These are phyloP conservation scores for mouse (Mus musculus) DNA, from an alignment of 2,113 vertebrate genomes.

Conservation along the genomic window DNA sequence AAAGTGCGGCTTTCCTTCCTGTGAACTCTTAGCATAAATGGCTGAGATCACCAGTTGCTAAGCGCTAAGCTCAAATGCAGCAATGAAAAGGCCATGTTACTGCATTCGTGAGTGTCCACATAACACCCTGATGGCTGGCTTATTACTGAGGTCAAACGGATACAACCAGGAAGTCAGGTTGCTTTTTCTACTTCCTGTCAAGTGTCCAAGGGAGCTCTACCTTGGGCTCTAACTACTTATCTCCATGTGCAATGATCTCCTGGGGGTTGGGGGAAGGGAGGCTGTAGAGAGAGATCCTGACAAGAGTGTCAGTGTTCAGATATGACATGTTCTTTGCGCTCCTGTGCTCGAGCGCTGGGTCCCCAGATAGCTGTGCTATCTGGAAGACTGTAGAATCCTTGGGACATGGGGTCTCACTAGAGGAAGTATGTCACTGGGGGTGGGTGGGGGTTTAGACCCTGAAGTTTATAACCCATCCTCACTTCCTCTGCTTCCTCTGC, in stretches of 20 bases:
- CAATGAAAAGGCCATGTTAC: background rate
- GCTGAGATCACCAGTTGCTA: background rate
- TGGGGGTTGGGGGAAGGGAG: background rate
- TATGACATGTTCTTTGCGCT: background rate
- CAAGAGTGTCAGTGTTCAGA: no score
- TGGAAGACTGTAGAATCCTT: background rate
- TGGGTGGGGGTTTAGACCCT: no score
- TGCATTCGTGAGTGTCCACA: background rate
- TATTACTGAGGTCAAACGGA: background rate
- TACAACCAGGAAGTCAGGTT: no score
- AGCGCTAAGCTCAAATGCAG: background rate
- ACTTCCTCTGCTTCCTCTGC: background rate
- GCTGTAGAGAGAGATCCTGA: background rate
- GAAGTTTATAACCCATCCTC: background rate
- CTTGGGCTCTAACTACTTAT: background rate
- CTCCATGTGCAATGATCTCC: accelerated
- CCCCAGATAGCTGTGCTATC: background rate
- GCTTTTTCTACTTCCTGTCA: background rate
- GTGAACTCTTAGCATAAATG: background rate
- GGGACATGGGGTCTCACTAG: background rate
- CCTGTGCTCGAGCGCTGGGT: no score
- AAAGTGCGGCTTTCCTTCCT: background rate
- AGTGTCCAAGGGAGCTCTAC: background rate
- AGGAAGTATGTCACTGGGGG: background rate
- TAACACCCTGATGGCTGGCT: background rate